Evolutionary conservation across 2,797 vertebrate species (phyloP).

Genomic region (Hydrocynus forskahlii): DNA sequence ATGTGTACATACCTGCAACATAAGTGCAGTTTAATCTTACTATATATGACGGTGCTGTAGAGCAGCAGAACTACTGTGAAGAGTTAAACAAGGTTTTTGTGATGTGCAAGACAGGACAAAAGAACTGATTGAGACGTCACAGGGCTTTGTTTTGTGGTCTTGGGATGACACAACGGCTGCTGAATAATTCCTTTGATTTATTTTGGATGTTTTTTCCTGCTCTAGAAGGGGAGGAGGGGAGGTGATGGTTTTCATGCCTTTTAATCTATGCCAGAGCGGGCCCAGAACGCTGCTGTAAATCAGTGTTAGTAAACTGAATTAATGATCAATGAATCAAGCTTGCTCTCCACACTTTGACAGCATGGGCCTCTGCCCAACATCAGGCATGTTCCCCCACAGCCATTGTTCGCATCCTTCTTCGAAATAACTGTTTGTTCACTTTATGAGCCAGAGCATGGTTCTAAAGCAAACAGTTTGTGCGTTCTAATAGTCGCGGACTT

Average conservation of each 20-base stretch:
- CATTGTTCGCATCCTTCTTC: constrained; percentile 45
- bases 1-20: too few species aligned
- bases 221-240: background rate
- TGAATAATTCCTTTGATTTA: constrained; percentile 55
- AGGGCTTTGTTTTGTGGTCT: constrained; percentile 49
- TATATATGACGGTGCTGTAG: background rate
- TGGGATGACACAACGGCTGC: constrained; percentile 49
- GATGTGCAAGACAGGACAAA: constrained; percentile 25
- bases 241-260: constrained; percentile 56
- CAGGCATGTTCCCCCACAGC: constrained; percentile 45
- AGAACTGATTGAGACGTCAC: constrained; percentile 33
- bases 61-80: background rate
- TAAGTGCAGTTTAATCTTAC: too few species aligned
- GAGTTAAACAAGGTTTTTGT: background rate
- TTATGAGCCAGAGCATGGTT: constrained; percentile 37
- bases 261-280: constrained; percentile 60
- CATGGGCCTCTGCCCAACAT: constrained; percentile 53
- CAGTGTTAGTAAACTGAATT: constrained; percentile 61
- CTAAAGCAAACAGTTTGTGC: constrained; percentile 20
- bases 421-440: constrained; percentile 53
- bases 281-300: constrained; percentile 60
- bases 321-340: constrained; percentile 63
- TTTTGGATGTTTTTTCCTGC: constrained; percentile 32
- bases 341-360: constrained; percentile 48
- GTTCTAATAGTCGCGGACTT: constrained; percentile 21